These are phyloP conservation scores for Halichoerus grypus DNA, from an alignment of 2,113 vertebrate species.

Conservation along the genomic window DNA sequence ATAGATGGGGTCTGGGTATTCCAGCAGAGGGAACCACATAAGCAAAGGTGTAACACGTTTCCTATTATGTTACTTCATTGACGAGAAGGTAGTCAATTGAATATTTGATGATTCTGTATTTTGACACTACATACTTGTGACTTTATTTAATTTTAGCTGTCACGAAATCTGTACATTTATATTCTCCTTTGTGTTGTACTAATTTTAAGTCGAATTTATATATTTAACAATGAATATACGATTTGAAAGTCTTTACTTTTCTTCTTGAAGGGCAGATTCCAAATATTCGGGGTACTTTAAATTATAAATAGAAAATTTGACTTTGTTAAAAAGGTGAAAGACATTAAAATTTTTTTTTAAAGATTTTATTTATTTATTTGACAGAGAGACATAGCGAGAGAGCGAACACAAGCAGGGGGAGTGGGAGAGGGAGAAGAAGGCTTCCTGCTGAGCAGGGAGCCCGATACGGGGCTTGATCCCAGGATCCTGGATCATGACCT, in stretches of 20 bases:
- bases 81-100: neutral
- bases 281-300: conserved; percentile 16
- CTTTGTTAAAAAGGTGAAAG: neutral
- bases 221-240: neutral
- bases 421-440: no score
- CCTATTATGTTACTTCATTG: neutral
- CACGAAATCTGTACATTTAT: neutral
- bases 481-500: no score
- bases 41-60: neutral
- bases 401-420: no score
- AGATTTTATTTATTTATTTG: no score
- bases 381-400: no score
- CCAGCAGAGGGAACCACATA: neutral
- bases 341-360: neutral
- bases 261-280: neutral
- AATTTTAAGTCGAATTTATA: conserved; percentile 26
- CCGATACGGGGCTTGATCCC: no score
- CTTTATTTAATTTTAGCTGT: conserved; percentile 10
- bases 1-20: neutral
- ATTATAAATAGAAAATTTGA: conserved; percentile 4
- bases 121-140: neutral
- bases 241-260: conserved; percentile 3
- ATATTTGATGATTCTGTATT: conserved; percentile 13
- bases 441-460: no score
- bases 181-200: neutral